These are phyloP conservation scores for Samia ricini DNA, from an alignment of 1,140 invertebrate genomes.

Conservation along the genomic window DNA sequence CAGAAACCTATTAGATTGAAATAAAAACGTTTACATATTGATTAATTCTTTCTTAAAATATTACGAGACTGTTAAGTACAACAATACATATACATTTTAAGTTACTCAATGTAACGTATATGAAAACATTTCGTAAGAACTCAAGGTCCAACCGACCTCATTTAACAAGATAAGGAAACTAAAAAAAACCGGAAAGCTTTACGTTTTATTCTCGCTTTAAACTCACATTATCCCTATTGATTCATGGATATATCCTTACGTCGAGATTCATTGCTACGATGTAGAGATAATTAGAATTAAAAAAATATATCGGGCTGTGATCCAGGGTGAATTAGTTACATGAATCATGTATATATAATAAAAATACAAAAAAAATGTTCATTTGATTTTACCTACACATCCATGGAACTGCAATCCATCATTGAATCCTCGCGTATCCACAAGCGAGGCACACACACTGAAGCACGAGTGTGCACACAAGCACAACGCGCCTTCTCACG, in stretches of 20 bases:
- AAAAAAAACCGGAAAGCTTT: constrained; percentile 41
- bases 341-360: not conserved
- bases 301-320: not conserved
- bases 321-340: not conserved
- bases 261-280: constrained; percentile 41
- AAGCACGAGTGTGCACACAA: constrained; percentile 57
- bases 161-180: constrained; percentile 40
- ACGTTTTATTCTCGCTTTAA: constrained; percentile 21
- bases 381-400: constrained; percentile 71
- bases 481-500: constrained; percentile 67
- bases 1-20: constrained; percentile 27
- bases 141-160: constrained; percentile 53
- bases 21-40: not conserved
- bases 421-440: constrained; percentile 65
- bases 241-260: constrained; percentile 47
- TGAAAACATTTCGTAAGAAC: constrained; percentile 51
- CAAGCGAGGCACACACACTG: constrained; percentile 58
- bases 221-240: constrained; percentile 49
- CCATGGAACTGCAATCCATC: constrained; percentile 75
- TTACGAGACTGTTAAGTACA: constrained; percentile 11
- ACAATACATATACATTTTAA: constrained; percentile 3
- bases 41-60: not conserved
- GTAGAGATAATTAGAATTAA: constrained; percentile 29
- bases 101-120: constrained; percentile 45
- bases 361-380: constrained; percentile 37